Evolutionary conservation across 1,140 invertebrate genomes (phyloP).

Genomic region (Achatina immaculata): DNA sequence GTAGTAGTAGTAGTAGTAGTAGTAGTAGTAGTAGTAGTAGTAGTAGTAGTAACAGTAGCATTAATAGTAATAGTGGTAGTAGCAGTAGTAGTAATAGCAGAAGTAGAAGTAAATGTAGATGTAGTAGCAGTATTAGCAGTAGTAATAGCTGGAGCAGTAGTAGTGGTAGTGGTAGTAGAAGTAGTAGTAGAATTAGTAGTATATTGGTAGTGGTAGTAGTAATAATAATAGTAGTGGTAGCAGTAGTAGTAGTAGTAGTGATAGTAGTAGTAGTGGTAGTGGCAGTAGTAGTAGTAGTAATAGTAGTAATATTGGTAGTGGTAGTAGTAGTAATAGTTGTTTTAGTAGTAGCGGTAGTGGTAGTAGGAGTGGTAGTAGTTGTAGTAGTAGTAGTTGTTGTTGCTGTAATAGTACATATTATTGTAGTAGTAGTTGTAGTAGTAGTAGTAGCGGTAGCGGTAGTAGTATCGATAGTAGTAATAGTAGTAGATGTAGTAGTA

Average conservation of each 20-base stretch:
- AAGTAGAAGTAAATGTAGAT: background rate
- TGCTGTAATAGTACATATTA: background rate
- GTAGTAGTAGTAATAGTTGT: background rate
- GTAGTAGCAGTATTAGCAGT: background rate
- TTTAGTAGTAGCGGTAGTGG: background rate
- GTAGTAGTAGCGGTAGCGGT: background rate
- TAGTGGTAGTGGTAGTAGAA: background rate
- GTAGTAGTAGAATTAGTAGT: background rate
- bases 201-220: background rate
- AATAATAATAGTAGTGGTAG: background rate
- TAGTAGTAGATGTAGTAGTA: background rate
- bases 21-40: background rate
- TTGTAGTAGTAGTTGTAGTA: conserved; percentile 5
- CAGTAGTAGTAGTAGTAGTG: background rate
- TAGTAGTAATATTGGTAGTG: background rate
- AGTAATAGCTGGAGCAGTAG: background rate
- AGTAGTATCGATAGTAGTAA: conserved; percentile 2
- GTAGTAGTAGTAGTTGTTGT: background rate
- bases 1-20: background rate
- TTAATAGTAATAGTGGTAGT: background rate
- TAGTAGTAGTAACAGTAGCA: background rate
- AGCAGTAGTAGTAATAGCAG: background rate
- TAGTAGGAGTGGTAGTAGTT: conserved; percentile 3
- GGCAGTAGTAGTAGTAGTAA: background rate
- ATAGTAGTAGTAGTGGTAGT: background rate